Evolutionary conservation across 2,888 invertebrate genomes (phyloP).

Genomic region (Cerastis rubricosa): DNA sequence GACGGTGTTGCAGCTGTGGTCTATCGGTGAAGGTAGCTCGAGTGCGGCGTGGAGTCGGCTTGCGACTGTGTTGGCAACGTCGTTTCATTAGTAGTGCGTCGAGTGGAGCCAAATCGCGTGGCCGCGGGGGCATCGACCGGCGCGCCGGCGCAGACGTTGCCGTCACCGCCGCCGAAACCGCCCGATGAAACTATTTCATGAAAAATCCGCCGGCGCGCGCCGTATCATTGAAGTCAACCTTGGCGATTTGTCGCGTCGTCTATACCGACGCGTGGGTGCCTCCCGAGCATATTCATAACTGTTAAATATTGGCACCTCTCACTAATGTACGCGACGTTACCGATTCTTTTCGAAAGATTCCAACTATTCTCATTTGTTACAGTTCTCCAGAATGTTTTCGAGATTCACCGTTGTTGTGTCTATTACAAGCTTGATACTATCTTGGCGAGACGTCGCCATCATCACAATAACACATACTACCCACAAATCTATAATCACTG

Average conservation of each 20-base stretch:
- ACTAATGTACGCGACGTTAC: slow-evolving; percentile 71
- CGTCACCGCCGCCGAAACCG: slow-evolving; percentile 84
- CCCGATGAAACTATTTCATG: slow-evolving; percentile 89
- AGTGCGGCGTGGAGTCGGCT: slow-evolving; percentile 55
- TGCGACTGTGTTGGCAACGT: slow-evolving; percentile 72
- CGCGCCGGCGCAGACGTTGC: slow-evolving; percentile 89
- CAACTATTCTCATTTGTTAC: slow-evolving; percentile 70
- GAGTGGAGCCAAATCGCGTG: slow-evolving; percentile 86
- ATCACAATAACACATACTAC: slow-evolving; percentile 36
- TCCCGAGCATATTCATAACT: slow-evolving; percentile 84
- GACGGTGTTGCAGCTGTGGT: slow-evolving; percentile 30
- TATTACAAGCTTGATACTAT: slow-evolving; percentile 48
- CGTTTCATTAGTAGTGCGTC: slow-evolving; percentile 81
- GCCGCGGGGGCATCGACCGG: slow-evolving; percentile 88
- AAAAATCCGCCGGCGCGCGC: slow-evolving; percentile 86
- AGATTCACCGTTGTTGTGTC: slow-evolving; percentile 61
- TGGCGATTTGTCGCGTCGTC: slow-evolving; percentile 89
- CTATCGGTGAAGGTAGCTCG: slow-evolving; percentile 59
- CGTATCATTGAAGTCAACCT: slow-evolving; percentile 89
- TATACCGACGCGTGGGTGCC: slow-evolving; percentile 86
- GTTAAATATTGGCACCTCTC: slow-evolving; percentile 85
- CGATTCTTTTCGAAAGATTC: slow-evolving; percentile 64
- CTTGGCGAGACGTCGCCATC: slow-evolving; percentile 26
- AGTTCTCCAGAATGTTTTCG: slow-evolving; percentile 63
- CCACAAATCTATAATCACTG: slow-evolving; percentile 23